phyloP scores from a whole-genome alignment of 2,113 vertebrate species.

The Ceuthmochares aereus region DNA sequence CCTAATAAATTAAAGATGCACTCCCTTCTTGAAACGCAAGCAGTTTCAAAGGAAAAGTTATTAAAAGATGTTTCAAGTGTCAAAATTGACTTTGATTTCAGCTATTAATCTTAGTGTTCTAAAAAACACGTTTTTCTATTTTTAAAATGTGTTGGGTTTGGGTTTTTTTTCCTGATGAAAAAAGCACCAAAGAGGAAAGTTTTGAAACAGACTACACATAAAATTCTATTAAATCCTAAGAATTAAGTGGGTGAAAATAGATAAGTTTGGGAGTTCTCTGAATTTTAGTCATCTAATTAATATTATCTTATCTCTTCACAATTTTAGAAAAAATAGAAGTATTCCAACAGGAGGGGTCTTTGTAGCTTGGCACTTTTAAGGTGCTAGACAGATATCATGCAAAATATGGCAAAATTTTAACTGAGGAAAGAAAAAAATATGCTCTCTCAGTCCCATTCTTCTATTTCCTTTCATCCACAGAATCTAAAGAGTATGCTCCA shows the following conservation, averaged over 20 bases:
- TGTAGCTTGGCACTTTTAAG: not conserved
- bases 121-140: not conserved
- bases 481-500: not conserved
- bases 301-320: not conserved
- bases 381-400: not conserved
- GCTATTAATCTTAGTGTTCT: conserved; percentile 9
- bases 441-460: not conserved
- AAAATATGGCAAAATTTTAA: not conserved
- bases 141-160: not conserved
- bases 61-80: not conserved
- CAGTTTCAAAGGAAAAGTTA: conserved; percentile 24
- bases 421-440: not conserved
- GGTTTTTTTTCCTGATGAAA: not conserved
- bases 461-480: not conserved
- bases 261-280: not conserved
- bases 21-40: not conserved
- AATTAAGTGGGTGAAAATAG: not conserved
- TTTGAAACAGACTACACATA: not conserved
- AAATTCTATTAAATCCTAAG: not conserved
- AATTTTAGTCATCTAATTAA: not conserved
- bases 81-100: conserved; percentile 27
- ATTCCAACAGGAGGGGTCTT: not conserved
- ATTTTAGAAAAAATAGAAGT: not conserved
- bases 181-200: not conserved
- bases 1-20: conserved; percentile 44